Evolutionary conservation across 2,797 vertebrate species (phyloP).

Genomic region (Pseudopleuronectes americanus): DNA sequence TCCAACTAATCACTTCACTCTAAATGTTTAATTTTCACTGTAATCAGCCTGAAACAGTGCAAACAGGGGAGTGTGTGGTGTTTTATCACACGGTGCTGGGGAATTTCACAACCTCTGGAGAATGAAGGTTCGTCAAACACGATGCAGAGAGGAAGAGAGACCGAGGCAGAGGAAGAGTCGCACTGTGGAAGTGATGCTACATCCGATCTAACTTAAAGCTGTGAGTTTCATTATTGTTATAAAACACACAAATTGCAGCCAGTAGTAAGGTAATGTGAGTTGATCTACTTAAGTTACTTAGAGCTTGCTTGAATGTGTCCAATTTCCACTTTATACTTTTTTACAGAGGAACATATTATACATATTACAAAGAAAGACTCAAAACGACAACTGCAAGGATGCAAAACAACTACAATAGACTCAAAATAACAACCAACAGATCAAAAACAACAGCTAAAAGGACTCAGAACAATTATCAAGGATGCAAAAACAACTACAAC

Average conservation of each 20-base stretch:
- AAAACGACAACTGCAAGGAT: too few species aligned
- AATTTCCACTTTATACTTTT: too few species aligned
- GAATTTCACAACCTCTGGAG: constrained; percentile 72
- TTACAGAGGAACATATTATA: too few species aligned
- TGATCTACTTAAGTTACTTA: too few species aligned
- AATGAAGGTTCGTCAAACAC: constrained; percentile 56
- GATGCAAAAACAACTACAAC: too few species aligned
- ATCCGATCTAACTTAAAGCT: not conserved
- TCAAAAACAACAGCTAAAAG: too few species aligned
- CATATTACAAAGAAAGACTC: too few species aligned
- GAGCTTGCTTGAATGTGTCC: too few species aligned
- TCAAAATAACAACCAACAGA: not conserved
- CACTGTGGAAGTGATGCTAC: not conserved
- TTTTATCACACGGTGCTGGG: constrained; percentile 57
- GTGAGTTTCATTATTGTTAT: not conserved
- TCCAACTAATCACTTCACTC: not conserved
- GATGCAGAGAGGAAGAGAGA: constrained; percentile 16
- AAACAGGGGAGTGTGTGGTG: not conserved
- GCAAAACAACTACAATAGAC: not conserved
- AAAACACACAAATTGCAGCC: too few species aligned
- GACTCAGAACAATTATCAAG: too few species aligned
- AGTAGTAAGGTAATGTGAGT: too few species aligned
- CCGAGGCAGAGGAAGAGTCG: constrained; percentile 9
- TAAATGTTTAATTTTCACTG: not conserved
- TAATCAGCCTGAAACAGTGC: not conserved